These are phyloP conservation scores for Hippocampus guttulatus DNA, from an alignment of 2,113 vertebrate genomes.

Conservation along the genomic window DNA sequence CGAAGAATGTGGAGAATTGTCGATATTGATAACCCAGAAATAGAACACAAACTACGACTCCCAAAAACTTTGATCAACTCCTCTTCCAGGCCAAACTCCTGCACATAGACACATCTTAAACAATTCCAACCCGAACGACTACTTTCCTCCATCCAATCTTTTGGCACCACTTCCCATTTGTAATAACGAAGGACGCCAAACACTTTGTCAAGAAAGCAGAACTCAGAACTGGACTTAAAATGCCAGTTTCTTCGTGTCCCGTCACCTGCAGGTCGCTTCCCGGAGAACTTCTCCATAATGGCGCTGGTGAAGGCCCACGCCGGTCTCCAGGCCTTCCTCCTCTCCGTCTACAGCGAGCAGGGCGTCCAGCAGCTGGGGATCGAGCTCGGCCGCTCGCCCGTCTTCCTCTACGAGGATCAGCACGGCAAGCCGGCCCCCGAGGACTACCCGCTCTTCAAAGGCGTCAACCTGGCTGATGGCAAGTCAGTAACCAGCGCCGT, in stretches of 20 bases:
- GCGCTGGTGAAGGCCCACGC: slow-evolving; percentile 78
- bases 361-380: slow-evolving; percentile 83
- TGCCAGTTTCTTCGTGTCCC: not conserved
- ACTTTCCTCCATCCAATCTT: no score
- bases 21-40: no score
- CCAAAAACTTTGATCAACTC: no score
- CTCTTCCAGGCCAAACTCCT: no score
- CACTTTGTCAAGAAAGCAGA: not conserved
- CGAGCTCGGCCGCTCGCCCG: slow-evolving; percentile 81
- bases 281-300: slow-evolving; percentile 89
- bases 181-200: no score
- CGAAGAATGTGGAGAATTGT: no score
- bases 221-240: not conserved
- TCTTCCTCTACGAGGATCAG: slow-evolving; percentile 89
- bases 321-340: slow-evolving; percentile 81
- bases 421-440: slow-evolving; percentile 77
- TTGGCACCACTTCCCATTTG: no score
- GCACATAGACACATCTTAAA: no score
- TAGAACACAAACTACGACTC: not conserved
- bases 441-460: slow-evolving; percentile 83
- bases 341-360: slow-evolving; percentile 84
- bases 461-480: slow-evolving; percentile 85
- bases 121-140: no score
- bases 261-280: slow-evolving; percentile 75
- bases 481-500: slow-evolving; percentile 82